Evolutionary conservation across 2,113 vertebrate species (phyloP).

Genomic region (Neomonachus schauinslandi): DNA sequence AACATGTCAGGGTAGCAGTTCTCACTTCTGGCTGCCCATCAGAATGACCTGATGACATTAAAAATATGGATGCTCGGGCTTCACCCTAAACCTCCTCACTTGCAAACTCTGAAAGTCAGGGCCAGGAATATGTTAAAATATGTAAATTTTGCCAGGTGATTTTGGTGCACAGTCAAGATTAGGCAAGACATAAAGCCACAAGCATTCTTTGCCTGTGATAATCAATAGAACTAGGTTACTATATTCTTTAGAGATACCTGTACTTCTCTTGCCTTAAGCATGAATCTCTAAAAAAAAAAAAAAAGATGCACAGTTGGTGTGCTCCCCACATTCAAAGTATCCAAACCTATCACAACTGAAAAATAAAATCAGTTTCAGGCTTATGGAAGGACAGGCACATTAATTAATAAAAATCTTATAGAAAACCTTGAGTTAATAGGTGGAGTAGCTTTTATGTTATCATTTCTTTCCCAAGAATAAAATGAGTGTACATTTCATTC

Average conservation of each 20-base stretch:
- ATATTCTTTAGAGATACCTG: neutral
- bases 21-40: neutral
- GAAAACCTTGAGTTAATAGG: slow-evolving; percentile 49
- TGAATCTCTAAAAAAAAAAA: neutral
- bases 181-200: neutral
- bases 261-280: neutral
- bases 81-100: neutral
- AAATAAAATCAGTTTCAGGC: neutral
- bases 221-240: neutral
- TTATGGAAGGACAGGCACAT: neutral
- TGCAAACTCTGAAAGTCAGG: neutral
- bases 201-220: neutral
- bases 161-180: neutral
- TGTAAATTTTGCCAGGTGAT: neutral
- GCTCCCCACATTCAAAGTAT: neutral
- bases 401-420: slow-evolving; percentile 8
- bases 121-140: neutral
- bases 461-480: slow-evolving; percentile 46
- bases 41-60: slow-evolving; percentile 3
- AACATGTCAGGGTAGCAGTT: neutral
- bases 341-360: neutral
- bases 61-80: neutral
- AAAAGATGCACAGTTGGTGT: neutral
- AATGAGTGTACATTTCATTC: slow-evolving; percentile 33
- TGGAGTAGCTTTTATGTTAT: neutral